Evolutionary conservation across 2,888 invertebrate genomes (phyloP).

Genomic region (Leucoma salicis): DNA sequence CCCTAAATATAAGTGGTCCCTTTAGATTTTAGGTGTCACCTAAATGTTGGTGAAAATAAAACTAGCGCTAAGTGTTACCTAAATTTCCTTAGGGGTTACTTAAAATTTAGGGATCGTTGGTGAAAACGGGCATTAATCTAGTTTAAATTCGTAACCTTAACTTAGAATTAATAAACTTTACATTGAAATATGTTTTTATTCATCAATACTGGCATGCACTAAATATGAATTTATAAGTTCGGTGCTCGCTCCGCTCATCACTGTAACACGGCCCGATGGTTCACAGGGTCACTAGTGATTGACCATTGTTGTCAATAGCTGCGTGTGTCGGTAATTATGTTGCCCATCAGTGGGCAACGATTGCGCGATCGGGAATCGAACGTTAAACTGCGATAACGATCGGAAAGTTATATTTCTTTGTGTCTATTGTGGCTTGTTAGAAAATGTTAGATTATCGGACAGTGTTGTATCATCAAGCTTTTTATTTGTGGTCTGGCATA

Average conservation of each 20-base stretch:
- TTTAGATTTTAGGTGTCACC: too few relatives aligned
- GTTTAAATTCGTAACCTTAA: too few relatives aligned
- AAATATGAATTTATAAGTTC: too few relatives aligned
- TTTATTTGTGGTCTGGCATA: conserved; percentile 1
- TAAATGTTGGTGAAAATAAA: too few relatives aligned
- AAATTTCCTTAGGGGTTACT: too few relatives aligned
- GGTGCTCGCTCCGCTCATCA: conserved; percentile 3
- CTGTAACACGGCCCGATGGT: conserved; percentile 9
- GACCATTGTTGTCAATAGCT: conserved; percentile 43
- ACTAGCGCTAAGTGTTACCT: too few relatives aligned
- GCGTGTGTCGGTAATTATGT: conserved; percentile 28
- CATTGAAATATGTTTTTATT: too few relatives aligned
- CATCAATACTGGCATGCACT: too few relatives aligned
- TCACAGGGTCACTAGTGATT: conserved; percentile 40
- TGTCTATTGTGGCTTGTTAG: conserved; percentile 36
- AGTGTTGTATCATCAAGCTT: conserved; percentile 2
- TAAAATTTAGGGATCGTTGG: too few relatives aligned
- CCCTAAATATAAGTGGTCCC: too few relatives aligned
- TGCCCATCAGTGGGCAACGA: conserved; percentile 12
- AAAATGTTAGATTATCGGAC: conserved; percentile 15
- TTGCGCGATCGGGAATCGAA: conserved; percentile 5
- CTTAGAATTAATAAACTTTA: too few relatives aligned
- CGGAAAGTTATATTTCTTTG: conserved; percentile 45
- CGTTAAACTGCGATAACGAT: conserved; percentile 33
- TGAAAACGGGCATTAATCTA: too few relatives aligned